Conservation (phyloP, 2,113 vertebrate species). For the Menura novaehollandiae region DNA sequence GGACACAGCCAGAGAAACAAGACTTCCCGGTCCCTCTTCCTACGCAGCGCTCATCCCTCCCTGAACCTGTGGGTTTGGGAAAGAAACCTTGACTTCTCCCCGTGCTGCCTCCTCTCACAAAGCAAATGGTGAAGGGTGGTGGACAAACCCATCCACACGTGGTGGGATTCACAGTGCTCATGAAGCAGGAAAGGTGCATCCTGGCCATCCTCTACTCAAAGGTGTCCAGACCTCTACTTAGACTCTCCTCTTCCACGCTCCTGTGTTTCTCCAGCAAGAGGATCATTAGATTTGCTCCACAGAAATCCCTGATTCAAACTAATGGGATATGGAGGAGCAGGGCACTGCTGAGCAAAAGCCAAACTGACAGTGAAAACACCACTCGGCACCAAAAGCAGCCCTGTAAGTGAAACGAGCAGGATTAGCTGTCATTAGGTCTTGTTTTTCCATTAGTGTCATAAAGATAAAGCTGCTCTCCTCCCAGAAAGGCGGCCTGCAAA, state of each 20-base stretch:
- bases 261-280: not conserved
- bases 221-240: not conserved
- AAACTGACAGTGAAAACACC: not conserved
- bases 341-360: not conserved
- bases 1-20: slow-evolving; percentile 21
- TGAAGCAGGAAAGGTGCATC: not conserved
- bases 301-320: not conserved
- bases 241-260: not conserved
- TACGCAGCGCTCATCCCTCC: not conserved
- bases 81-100: not conserved
- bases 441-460: slow-evolving; percentile 25
- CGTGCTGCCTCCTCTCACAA: not conserved
- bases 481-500: not conserved
- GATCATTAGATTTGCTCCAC: not conserved
- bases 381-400: not conserved
- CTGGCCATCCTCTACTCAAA: not conserved
- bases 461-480: not conserved
- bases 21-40: not conserved
- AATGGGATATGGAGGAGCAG: not conserved
- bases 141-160: rapidly evolving
- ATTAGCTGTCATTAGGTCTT: slow-evolving; percentile 7
- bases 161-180: not conserved
- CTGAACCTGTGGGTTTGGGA: not conserved
- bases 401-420: not conserved
- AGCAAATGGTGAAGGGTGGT: not conserved